Percentiles rank a stretch among this genome's conserved stretches.
Evolutionary conservation across 2,888 invertebrate species (phyloP).

Genomic region (Melangyna quadrimaculata): DNA sequence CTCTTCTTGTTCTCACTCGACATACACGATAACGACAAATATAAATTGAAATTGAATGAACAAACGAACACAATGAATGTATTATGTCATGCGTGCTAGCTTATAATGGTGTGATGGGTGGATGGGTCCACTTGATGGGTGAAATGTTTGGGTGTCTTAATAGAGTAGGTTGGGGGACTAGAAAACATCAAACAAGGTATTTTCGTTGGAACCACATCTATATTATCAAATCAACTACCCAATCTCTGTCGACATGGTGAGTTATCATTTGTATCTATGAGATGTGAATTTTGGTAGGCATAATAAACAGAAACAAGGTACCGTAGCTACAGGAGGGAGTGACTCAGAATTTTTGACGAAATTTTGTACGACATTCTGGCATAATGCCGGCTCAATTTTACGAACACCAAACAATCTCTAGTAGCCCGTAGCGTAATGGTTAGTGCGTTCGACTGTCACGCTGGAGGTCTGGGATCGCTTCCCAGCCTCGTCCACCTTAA

Average conservation of each 20-base stretch:
- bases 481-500: no score
- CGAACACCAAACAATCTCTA: no score
- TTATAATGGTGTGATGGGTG: constrained; percentile 13
- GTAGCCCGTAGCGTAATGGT: no score
- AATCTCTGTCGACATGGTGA: constrained; percentile 1
- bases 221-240: not conserved
- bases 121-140: not conserved
- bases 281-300: not conserved
- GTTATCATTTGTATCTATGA: not conserved
- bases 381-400: no score
- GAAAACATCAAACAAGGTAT: constrained; percentile 11
- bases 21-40: constrained; percentile 4
- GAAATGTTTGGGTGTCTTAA: not conserved
- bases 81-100: constrained; percentile 32
- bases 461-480: no score
- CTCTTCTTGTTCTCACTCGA: not conserved
- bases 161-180: constrained; percentile 1
- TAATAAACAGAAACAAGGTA: not conserved
- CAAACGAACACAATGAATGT: constrained; percentile 32
- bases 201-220: not conserved
- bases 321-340: not conserved
- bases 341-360: not conserved
- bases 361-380: no score
- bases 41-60: constrained; percentile 31
- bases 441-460: no score